Conservation (phyloP, 2,797 vertebrate genomes). For the Enteromius fasciolatus region DNA sequence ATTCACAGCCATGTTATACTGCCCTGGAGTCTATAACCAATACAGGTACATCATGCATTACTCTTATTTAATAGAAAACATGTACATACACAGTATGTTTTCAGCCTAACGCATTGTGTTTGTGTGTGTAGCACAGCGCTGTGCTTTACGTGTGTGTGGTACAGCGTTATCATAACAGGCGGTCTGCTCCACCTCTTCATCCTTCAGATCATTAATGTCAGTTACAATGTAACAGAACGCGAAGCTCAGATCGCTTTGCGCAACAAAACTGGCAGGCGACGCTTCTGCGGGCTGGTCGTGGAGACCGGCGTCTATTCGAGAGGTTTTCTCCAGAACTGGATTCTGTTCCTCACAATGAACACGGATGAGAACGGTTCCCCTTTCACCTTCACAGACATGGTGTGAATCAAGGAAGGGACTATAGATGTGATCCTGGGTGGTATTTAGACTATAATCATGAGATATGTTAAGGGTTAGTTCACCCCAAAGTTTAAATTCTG, state of each 20-base stretch:
- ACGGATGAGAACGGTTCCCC: slow-evolving; percentile 5
- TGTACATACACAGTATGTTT: slow-evolving; percentile 2
- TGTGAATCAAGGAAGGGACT: slow-evolving; percentile 35
- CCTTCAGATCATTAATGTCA: slow-evolving; percentile 93
- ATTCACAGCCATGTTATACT: slow-evolving; percentile 88
- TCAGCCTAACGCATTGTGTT: slow-evolving; percentile 28
- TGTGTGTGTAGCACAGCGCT: slow-evolving; percentile 82
- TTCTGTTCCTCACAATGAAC: slow-evolving; percentile 86
- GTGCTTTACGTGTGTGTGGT: slow-evolving; percentile 96
- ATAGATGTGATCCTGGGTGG: neutral
- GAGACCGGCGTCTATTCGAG: slow-evolving; percentile 86
- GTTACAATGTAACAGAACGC: slow-evolving; percentile 93
- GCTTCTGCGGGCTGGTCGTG: slow-evolving; percentile 87
- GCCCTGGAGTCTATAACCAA: slow-evolving; percentile 90
- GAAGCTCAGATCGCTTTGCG: slow-evolving; percentile 88
- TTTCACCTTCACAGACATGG: slow-evolving; percentile 58
- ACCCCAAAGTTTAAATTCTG: too few species aligned
- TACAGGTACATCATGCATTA: slow-evolving; percentile 83
- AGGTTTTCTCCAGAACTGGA: slow-evolving; percentile 89
- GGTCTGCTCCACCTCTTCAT: slow-evolving; percentile 90
- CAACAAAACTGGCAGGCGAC: slow-evolving; percentile 81
- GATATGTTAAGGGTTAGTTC: neutral
- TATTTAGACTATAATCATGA: neutral
- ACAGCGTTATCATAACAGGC: slow-evolving; percentile 87
- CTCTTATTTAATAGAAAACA: neutral